These are phyloP conservation scores for Hydractinia symbiolongicarpus DNA, from an alignment of 30 jellyfish, hydroid and myxozoan species.

Conservation along the genomic window DNA sequence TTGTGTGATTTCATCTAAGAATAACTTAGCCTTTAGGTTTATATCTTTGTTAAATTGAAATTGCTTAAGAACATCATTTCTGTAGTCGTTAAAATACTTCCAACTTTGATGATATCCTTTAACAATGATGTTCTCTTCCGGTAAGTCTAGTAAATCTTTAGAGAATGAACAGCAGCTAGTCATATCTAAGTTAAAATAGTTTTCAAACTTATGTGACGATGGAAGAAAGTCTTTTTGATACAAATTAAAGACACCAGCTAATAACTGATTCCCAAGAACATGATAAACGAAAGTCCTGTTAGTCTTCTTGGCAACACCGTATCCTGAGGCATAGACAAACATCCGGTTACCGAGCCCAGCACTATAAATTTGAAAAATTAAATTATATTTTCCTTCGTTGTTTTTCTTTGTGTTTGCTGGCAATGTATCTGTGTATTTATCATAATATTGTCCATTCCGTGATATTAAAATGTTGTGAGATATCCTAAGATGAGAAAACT, in stretches of 20 bases:
- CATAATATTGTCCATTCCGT: neutral
- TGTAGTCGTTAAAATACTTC: neutral
- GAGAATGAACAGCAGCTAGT: neutral
- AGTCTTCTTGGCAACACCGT: neutral
- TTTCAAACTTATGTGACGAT: too few species aligned
- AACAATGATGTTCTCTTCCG: neutral
- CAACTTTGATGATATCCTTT: neutral
- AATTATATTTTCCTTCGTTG: neutral
- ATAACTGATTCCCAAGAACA: neutral
- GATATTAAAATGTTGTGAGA: neutral
- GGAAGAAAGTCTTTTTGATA: too few species aligned
- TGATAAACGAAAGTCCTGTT: neutral
- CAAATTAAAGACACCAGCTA: neutral
- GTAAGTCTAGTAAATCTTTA: neutral
- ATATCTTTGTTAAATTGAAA: neutral
- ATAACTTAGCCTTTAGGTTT: neutral
- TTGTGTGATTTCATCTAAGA: neutral
- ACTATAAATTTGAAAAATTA: neutral
- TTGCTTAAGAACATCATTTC: neutral
- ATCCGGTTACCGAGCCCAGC: neutral
- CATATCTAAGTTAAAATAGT: neutral
- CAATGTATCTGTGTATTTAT: neutral
- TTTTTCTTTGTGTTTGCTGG: neutral
- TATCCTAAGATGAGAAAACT: too few species aligned
- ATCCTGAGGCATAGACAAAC: slow-evolving; percentile 13